These are phyloP conservation scores for Strix aluco DNA, from an alignment of 2,113 vertebrate species.

Conservation along the genomic window DNA sequence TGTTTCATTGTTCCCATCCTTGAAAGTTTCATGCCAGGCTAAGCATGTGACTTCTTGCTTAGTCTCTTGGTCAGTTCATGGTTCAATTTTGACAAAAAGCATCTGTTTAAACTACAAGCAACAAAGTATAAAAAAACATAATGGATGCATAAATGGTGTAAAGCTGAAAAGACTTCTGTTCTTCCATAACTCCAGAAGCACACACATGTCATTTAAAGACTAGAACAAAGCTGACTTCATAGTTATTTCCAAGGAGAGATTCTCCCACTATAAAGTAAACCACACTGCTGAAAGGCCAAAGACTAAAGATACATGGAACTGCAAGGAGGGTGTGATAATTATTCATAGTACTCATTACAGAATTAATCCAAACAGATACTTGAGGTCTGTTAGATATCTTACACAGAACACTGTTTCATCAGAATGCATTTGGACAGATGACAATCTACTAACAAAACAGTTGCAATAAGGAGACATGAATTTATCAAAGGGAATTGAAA, in stretches of 20 bases:
- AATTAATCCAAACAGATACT: background rate
- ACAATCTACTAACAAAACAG: background rate
- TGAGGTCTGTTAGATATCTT: background rate
- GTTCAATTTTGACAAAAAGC: background rate
- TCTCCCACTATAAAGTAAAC: background rate
- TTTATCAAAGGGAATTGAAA: background rate
- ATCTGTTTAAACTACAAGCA: background rate
- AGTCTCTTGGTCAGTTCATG: background rate
- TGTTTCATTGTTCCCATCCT: background rate
- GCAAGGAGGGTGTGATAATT: background rate
- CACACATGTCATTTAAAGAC: background rate
- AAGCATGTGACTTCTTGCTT: background rate
- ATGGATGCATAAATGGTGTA: background rate
- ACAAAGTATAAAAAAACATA: background rate
- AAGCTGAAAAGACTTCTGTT: background rate
- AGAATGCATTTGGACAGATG: background rate
- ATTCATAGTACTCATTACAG: background rate
- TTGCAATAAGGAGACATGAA: background rate
- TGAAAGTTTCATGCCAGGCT: background rate
- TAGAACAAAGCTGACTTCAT: background rate
- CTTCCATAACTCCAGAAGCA: background rate
- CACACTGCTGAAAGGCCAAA: background rate
- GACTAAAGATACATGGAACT: background rate
- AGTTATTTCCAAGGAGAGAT: background rate
- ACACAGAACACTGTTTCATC: background rate